phyloP scores from a whole-genome alignment of 2,113 vertebrate species.

The Arvicanthis niloticus region DNA sequence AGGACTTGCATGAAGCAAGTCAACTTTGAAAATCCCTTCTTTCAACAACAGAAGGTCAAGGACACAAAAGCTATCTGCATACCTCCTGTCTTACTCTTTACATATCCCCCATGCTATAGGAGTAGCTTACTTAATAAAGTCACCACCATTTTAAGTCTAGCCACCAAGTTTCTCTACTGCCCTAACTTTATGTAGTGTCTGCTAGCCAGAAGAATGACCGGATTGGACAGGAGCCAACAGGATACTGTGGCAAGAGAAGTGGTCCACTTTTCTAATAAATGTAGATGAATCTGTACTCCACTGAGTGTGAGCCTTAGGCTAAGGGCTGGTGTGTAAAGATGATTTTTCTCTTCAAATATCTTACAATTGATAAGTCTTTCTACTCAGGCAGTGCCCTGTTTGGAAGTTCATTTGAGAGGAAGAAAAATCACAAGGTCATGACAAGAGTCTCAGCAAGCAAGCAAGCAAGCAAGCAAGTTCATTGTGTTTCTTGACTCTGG shows the following conservation, averaged over 20 bases:
- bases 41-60: constrained; percentile 67
- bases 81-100: constrained; percentile 83
- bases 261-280: background rate
- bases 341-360: background rate
- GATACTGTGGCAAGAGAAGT: background rate
- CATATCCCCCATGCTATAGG: constrained; percentile 63
- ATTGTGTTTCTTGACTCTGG: constrained; percentile 8
- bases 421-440: background rate
- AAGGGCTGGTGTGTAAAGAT: background rate
- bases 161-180: background rate
- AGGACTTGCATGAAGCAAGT: background rate
- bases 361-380: background rate
- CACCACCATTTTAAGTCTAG: constrained; percentile 55
- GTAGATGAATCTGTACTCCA: background rate
- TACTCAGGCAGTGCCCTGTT: background rate
- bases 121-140: constrained; percentile 83
- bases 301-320: background rate
- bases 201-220: background rate
- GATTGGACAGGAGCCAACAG: background rate
- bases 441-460: background rate
- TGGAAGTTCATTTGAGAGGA: background rate
- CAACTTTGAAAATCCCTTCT: constrained; percentile 44
- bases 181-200: background rate
- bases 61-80: constrained; percentile 49
- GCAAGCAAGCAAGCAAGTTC: background rate